Conservation (phyloP, 2,797 vertebrate genomes). For the Rhincodon typus region DNA sequence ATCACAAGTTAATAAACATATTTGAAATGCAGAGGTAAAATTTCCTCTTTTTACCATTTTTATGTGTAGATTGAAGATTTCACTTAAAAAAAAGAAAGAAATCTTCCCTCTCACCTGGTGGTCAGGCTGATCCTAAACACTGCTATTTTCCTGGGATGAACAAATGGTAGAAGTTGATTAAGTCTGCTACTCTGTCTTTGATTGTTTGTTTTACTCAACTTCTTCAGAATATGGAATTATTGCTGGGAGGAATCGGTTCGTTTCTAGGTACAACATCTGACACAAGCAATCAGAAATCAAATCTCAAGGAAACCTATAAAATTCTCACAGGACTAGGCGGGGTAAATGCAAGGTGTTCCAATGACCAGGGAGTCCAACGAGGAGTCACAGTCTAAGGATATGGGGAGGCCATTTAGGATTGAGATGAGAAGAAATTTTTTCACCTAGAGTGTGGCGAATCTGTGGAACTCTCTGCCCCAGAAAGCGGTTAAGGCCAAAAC, state of each 20-base stretch:
- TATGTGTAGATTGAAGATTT: neutral
- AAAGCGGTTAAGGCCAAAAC: too few species aligned
- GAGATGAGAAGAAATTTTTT: too few species aligned
- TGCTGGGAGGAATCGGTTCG: neutral
- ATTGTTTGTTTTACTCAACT: neutral
- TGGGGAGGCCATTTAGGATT: too few species aligned
- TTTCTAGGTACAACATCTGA: neutral
- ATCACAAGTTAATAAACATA: neutral
- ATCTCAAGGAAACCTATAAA: neutral
- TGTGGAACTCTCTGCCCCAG: too few species aligned
- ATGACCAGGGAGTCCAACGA: too few species aligned
- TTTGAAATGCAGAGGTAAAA: neutral
- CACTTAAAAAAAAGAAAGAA: neutral
- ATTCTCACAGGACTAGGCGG: too few species aligned
- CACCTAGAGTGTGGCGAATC: too few species aligned
- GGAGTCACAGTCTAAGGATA: too few species aligned
- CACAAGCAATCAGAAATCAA: neutral
- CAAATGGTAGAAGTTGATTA: neutral
- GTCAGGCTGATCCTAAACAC: neutral
- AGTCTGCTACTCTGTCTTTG: neutral
- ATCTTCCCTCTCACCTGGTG: neutral
- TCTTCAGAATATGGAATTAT: neutral
- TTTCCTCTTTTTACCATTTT: neutral
- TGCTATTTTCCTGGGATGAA: neutral
- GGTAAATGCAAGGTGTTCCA: too few species aligned